Evolutionary conservation across 2,888 invertebrate species (phyloP).

Genomic region (Agrochola lychnidis): DNA sequence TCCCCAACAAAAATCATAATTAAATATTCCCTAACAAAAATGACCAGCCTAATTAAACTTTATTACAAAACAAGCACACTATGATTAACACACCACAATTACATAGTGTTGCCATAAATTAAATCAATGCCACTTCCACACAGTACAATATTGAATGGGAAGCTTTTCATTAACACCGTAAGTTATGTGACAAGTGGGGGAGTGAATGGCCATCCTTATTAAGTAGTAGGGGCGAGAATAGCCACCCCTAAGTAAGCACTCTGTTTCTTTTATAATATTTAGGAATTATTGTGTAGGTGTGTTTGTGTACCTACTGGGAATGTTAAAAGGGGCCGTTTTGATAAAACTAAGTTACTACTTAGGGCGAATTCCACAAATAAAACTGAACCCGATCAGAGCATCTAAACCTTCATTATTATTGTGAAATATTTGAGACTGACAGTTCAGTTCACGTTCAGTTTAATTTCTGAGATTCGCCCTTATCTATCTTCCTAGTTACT

Average conservation of each 20-base stretch:
- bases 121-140: slow-evolving; percentile 43
- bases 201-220: slow-evolving; percentile 52
- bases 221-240: slow-evolving; percentile 53
- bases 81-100: slow-evolving; percentile 17
- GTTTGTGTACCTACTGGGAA: slow-evolving; percentile 7
- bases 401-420: too few relatives aligned
- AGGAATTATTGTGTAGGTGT: slow-evolving; percentile 23
- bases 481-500: too few relatives aligned
- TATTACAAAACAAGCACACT: not conserved
- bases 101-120: slow-evolving; percentile 35
- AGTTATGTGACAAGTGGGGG: slow-evolving; percentile 75
- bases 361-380: not conserved
- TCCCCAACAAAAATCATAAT: too few relatives aligned
- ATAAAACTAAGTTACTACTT: not conserved
- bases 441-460: not conserved
- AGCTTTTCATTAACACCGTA: slow-evolving; percentile 74
- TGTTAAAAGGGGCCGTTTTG: not conserved
- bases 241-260: slow-evolving; percentile 46
- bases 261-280: slow-evolving; percentile 52
- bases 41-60: not conserved
- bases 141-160: slow-evolving; percentile 60
- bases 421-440: too few relatives aligned
- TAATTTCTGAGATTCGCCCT: too few relatives aligned
- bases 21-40: not conserved
- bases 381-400: too few relatives aligned